Base-by-base conservation (phyloP, 2,797 vertebrate genomes). In the Bradypodion pumilum region DNA sequence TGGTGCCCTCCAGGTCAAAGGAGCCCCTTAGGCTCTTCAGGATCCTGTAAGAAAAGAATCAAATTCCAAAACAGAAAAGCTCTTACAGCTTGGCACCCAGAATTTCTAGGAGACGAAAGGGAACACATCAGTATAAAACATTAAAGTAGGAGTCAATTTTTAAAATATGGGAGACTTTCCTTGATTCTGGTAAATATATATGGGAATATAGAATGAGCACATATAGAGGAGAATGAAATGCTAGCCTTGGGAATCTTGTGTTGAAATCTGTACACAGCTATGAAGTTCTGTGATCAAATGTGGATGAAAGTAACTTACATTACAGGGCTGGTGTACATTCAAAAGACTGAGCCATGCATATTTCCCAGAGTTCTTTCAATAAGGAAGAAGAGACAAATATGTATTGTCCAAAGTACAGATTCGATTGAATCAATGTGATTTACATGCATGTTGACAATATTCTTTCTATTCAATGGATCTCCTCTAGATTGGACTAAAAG, bases 31-130 rank as follows among this genome's bases (percentile, higher is more conserved):
- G n/a, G 8, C 7, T 78, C 35, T 89, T 81, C 78, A 68, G 32
- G 44, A 37, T 29, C 13, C 72, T 56, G 3, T 0, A n/a, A 74
- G 0, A 23, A 42, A 72, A 69, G 37, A 77, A 59, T 25, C 3
- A 7, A 75, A 60, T 42, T 89, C 63, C 21, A n/a, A 46, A 46
- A 40, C 59, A 7, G 59, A 83, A 63, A 15, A 15, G 4, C 0
- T 0, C 8, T 0, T 27, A 44, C 37, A 77, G 7, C 40, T 3
- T 65, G 73, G 44, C 42, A 0, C 0, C 25, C 16, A 6, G 35
- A 83, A 5, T n/a, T 49, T 77, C 44, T 46, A 70, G 21, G 27
- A 3, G 15, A 81, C 70, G 3, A 4, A 83, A 9, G 1, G n/a
- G 15, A 44, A 27, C 66, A 9, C 63, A 12, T 37, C 52, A 82